phyloP scores from a whole-genome alignment of 1,140 invertebrate species.

The Drosophila mayri region DNA sequence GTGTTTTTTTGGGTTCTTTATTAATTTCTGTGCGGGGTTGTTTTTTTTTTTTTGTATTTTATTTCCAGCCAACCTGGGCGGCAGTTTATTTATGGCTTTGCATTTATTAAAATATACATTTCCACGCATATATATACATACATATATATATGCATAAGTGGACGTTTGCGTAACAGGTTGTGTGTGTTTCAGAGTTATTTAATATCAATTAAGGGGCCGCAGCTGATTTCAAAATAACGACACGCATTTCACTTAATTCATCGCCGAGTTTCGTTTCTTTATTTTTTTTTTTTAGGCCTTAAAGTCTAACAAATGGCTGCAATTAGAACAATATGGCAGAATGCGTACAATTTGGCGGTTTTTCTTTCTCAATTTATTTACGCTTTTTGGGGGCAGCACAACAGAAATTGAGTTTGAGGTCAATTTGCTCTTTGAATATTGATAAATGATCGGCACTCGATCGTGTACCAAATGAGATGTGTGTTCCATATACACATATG shows the following conservation, averaged over 20 bases:
- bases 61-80: conserved; percentile 52
- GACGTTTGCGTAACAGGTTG: conserved; percentile 67
- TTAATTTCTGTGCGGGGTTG: conserved; percentile 44
- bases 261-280: conserved; percentile 8
- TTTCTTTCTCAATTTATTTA: conserved; percentile 60
- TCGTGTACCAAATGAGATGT: conserved; percentile 28
- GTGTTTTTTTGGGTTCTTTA: conserved; percentile 53
- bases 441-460: conserved; percentile 72
- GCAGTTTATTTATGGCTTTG: conserved; percentile 80
- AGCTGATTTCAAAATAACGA: conserved; percentile 81
- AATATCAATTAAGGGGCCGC: conserved; percentile 75
- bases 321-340: conserved; percentile 81
- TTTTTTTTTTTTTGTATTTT: background rate
- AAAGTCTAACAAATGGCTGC: conserved; percentile 71
- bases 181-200: conserved; percentile 63
- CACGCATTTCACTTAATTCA: conserved; percentile 69
- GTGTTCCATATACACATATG: background rate
- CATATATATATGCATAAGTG: conserved; percentile 3
- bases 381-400: conserved; percentile 27
- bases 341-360: conserved; percentile 66
- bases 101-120: conserved; percentile 75
- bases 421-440: conserved; percentile 57
- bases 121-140: conserved; percentile 1
- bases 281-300: background rate
- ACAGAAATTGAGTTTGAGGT: conserved; percentile 57